Evolutionary conservation across 2,888 invertebrate species (phyloP).

Genomic region (Theretra japonica): DNA sequence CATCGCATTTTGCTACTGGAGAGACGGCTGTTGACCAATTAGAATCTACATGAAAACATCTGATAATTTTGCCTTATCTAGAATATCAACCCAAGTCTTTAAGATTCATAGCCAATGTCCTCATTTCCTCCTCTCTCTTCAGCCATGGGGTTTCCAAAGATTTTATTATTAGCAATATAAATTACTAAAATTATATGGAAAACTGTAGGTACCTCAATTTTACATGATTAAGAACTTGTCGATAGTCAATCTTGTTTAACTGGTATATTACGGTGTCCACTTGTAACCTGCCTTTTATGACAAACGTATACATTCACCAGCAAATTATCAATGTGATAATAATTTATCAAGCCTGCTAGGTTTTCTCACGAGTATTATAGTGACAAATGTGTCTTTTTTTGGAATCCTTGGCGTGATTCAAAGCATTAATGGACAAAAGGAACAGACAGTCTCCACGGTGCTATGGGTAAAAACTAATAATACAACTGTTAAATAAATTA

Average conservation of each 20-base stretch:
- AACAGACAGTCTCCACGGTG: neutral
- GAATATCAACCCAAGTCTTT: too few species aligned
- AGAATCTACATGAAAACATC: too few species aligned
- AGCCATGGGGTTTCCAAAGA: too few species aligned
- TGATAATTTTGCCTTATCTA: too few species aligned
- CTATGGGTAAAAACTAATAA: too few species aligned
- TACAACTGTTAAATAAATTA: too few species aligned
- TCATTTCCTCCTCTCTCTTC: too few species aligned
- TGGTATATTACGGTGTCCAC: conserved; percentile 1
- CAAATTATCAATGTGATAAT: neutral
- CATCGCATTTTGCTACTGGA: too few species aligned
- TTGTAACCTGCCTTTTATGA: conserved; percentile 13
- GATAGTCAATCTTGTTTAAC: neutral
- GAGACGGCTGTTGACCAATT: too few species aligned
- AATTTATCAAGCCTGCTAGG: neutral
- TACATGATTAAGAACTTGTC: conserved; percentile 9
- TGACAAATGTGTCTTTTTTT: neutral
- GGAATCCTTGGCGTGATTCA: neutral
- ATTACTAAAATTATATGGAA: conserved; percentile 3
- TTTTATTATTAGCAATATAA: too few species aligned
- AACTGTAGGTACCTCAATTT: conserved; percentile 14
- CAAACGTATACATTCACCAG: neutral
- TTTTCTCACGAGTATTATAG: neutral
- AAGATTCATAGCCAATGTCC: too few species aligned
- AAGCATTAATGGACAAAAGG: neutral